phyloP scores from a whole-genome alignment of 2,797 vertebrate genomes.

The Notoglanidium macrostoma region DNA sequence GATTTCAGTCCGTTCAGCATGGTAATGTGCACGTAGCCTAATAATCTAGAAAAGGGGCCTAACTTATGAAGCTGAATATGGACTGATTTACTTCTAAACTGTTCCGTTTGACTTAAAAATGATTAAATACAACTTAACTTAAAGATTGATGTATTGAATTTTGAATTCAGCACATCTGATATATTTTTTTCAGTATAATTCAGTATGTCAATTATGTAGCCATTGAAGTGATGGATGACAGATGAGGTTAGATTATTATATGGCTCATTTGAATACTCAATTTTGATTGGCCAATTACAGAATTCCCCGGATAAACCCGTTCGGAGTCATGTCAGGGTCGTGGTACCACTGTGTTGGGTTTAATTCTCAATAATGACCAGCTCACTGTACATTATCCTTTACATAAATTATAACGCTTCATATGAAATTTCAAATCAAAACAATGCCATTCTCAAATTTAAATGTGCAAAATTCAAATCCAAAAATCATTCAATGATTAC shows the following conservation, averaged over 20 bases:
- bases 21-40: too few relatives aligned
- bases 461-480: neutral
- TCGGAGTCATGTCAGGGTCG: too few relatives aligned
- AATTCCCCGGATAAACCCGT: too few relatives aligned
- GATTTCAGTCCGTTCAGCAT: too few relatives aligned
- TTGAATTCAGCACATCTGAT: neutral
- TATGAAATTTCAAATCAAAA: conserved; percentile 6
- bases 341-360: too few relatives aligned
- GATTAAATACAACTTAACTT: neutral
- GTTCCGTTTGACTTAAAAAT: neutral
- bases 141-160: neutral
- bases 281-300: too few relatives aligned
- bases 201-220: neutral
- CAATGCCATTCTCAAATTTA: neutral
- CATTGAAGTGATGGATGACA: neutral
- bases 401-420: neutral
- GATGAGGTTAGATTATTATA: neutral
- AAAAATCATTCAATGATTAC: conserved; percentile 1
- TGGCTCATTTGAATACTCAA: too few relatives aligned
- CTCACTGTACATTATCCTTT: too few relatives aligned
- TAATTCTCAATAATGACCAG: too few relatives aligned
- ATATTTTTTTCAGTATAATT: neutral
- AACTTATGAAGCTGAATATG: neutral
- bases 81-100: neutral
- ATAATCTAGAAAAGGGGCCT: neutral